A percentile compares a stretch with the other conserved stretches of the same genome.
Evolutionary conservation across 2,113 vertebrate genomes (phyloP).

Genomic region (Cettia cetti): DNA sequence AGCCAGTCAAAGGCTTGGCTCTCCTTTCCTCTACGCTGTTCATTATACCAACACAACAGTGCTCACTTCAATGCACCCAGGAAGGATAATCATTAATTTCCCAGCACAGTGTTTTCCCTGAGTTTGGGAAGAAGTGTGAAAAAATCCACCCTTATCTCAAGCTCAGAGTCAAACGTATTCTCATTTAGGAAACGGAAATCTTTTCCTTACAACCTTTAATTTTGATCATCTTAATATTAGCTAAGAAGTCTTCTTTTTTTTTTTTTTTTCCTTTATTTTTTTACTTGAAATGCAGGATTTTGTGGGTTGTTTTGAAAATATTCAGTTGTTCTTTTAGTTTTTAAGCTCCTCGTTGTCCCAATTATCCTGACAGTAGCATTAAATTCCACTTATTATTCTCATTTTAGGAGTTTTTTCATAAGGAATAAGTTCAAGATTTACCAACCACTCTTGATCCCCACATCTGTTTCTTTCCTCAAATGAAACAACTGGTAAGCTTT

Average conservation of each 20-base stretch:
- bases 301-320: neutral
- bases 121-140: neutral
- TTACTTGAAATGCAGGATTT: neutral
- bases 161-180: fast-evolving
- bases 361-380: neutral
- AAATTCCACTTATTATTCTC: neutral
- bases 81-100: neutral
- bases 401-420: neutral
- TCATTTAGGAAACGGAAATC: neutral
- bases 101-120: neutral
- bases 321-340: neutral
- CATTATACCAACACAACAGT: neutral
- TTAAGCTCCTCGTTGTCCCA: neutral
- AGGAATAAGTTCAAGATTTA: neutral
- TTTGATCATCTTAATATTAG: neutral
- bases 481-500: neutral
- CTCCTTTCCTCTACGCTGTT: neutral
- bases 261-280: neutral
- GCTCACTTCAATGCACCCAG: neutral
- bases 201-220: neutral
- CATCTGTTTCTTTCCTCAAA: neutral
- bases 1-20: neutral
- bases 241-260: neutral
- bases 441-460: neutral
- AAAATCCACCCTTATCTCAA: neutral